Evolutionary conservation across 1,140 invertebrate genomes (phyloP).

Genomic region (Parapsyche elsis): DNA sequence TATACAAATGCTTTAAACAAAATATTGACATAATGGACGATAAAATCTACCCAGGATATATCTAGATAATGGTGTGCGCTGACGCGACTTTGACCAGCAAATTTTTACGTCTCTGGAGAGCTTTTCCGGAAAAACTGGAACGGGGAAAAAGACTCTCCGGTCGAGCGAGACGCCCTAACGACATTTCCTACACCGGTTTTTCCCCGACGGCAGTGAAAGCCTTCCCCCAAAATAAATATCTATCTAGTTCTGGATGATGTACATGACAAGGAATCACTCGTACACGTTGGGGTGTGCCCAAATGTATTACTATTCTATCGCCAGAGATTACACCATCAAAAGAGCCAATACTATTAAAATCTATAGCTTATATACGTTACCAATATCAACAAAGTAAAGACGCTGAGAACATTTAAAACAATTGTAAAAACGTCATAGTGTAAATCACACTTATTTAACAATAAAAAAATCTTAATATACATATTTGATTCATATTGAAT

Average conservation of each 20-base stretch:
- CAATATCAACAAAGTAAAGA: too few relatives aligned
- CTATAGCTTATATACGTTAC: too few relatives aligned
- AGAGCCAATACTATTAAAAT: not conserved
- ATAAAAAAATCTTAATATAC: slow-evolving; percentile 9
- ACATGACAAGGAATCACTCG: slow-evolving; percentile 17
- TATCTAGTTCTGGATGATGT: slow-evolving; percentile 11
- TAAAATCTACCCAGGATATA: not conserved
- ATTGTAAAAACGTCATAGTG: too few relatives aligned
- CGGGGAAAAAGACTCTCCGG: slow-evolving; percentile 4
- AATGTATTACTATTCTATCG: not conserved
- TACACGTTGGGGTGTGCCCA: not conserved
- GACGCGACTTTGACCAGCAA: slow-evolving; percentile 19
- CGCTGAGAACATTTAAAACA: too few relatives aligned
- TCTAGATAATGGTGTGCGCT: slow-evolving; percentile 14
- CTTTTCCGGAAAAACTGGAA: not conserved
- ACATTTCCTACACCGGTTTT: slow-evolving; percentile 10
- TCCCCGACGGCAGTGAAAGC: not conserved
- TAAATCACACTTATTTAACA: not conserved
- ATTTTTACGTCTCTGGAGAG: not conserved
- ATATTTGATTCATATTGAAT: slow-evolving; percentile 28
- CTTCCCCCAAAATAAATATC: slow-evolving; percentile 20
- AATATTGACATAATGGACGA: too few relatives aligned
- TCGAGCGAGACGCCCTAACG: not conserved
- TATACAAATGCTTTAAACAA: not conserved
- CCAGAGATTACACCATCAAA: not conserved